Conservation (phyloP, 2,113 vertebrate species). For the Xiphorhynchus elegans region DNA sequence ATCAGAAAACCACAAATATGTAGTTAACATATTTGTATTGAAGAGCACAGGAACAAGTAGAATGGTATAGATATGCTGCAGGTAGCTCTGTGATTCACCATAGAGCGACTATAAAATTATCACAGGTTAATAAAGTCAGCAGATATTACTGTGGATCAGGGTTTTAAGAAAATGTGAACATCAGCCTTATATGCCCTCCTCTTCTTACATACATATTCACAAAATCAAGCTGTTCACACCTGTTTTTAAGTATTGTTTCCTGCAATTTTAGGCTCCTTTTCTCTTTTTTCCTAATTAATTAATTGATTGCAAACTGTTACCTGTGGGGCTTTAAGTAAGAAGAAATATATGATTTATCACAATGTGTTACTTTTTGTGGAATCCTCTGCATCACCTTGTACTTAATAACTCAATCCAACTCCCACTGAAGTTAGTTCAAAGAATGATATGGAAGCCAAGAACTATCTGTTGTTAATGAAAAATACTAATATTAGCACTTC, state of each 20-base stretch:
- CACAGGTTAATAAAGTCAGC: neutral
- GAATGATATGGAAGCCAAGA: neutral
- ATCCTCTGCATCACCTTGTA: constrained; percentile 33
- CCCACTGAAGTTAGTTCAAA: constrained; percentile 13
- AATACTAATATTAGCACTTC: constrained; percentile 1
- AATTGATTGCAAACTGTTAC: neutral
- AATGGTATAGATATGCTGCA: neutral
- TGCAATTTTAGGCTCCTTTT: neutral
- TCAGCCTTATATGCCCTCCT: neutral
- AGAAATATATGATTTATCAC: neutral
- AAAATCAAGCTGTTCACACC: neutral
- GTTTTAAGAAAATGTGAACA: neutral
- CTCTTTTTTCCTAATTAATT: neutral
- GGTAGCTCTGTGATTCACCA: neutral
- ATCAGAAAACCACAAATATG: neutral
- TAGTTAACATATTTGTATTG: neutral
- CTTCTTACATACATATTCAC: neutral
- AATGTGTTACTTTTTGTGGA: neutral
- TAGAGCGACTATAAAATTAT: neutral
- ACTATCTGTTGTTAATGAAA: constrained; percentile 17
- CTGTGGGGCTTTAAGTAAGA: neutral
- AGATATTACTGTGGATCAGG: neutral
- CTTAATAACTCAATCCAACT: constrained; percentile 44
- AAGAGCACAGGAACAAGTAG: neutral
- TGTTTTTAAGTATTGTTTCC: neutral